These are phyloP conservation scores for Lepidochrysops patricia DNA, from an alignment of 2,888 invertebrate genomes.

Conservation along the genomic window DNA sequence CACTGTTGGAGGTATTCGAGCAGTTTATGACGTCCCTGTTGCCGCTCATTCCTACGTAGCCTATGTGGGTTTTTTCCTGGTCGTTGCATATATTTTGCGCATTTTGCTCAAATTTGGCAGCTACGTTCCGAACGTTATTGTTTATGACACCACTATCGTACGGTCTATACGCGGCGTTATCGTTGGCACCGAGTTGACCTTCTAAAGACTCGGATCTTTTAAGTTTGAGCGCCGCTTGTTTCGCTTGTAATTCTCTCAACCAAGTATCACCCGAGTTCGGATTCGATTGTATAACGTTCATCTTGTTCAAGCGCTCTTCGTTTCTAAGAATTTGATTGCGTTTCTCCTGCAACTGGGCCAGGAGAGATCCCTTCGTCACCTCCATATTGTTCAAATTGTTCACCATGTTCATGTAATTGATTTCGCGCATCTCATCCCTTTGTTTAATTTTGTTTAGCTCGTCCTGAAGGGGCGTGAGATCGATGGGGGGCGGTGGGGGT, in stretches of 20 bases:
- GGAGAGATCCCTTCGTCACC: conserved; percentile 60
- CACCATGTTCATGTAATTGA: conserved; percentile 25
- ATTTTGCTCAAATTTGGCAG: conserved; percentile 83
- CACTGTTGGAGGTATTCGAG: conserved; percentile 51
- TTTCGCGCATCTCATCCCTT: conserved; percentile 23
- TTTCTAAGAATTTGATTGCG: conserved; percentile 75
- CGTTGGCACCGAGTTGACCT: conserved; percentile 48
- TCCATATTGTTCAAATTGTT: conserved; percentile 35
- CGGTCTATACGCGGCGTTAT: conserved; percentile 32
- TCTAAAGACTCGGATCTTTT: conserved; percentile 55
- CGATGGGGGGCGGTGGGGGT: conserved; percentile 88
- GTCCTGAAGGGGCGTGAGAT: conserved; percentile 78
- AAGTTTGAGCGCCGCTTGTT: conserved; percentile 76
- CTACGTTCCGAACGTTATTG: conserved; percentile 83
- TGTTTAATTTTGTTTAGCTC: conserved; percentile 69
- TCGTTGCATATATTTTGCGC: conserved; percentile 41
- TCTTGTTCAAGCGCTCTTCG: conserved; percentile 45
- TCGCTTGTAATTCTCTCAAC: conserved; percentile 86
- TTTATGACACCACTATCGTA: conserved; percentile 30
- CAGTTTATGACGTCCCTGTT: conserved; percentile 66
- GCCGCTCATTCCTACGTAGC: conserved; percentile 56
- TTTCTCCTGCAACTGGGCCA: conserved; percentile 78
- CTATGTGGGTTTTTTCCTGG: conserved; percentile 52
- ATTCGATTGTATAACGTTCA: conserved; percentile 42
- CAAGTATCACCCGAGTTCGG: conserved; percentile 75